These are phyloP conservation scores for Myocastor coypus DNA, from an alignment of 2,113 vertebrate genomes.

Conservation along the genomic window DNA sequence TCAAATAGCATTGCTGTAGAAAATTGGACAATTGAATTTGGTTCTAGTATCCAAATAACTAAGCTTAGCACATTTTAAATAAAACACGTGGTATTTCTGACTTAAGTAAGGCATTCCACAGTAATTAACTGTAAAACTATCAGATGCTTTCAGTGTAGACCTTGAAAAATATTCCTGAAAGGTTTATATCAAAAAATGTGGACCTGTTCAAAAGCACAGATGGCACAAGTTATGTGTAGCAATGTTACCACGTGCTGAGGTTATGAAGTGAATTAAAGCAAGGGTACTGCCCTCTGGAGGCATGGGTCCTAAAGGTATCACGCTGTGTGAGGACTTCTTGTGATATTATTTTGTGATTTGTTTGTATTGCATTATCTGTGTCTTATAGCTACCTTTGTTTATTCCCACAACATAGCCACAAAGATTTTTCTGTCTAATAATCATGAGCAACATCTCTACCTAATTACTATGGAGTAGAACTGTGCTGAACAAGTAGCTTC, in stretches of 20 bases:
- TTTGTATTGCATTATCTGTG: not conserved
- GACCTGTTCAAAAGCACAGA: not conserved
- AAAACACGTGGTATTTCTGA: not conserved
- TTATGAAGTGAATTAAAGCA: not conserved
- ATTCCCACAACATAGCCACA: not conserved
- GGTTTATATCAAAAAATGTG: not conserved
- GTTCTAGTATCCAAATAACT: not conserved
- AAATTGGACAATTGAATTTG: not conserved
- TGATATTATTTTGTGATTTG: constrained; percentile 5
- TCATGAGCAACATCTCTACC: not conserved
- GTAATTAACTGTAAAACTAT: not conserved
- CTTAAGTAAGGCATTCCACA: not conserved
- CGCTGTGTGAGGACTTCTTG: not conserved
- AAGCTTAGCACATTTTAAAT: not conserved
- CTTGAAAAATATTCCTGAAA: not conserved
- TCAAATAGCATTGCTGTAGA: not conserved
- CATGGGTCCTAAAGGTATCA: not conserved
- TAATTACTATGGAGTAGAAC: constrained; percentile 5
- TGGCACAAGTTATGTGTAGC: not conserved
- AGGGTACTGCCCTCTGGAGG: not conserved
- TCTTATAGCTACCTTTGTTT: not conserved
- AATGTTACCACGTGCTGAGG: not conserved
- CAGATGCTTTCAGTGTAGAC: not conserved
- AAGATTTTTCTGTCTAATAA: not conserved
- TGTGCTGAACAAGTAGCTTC: not conserved